A percentile compares a stretch with the other conserved stretches of the same genome.
Evolutionary conservation across 2,888 invertebrate species (phyloP).

Genomic region (Drosophila pseudotakahashii): DNA sequence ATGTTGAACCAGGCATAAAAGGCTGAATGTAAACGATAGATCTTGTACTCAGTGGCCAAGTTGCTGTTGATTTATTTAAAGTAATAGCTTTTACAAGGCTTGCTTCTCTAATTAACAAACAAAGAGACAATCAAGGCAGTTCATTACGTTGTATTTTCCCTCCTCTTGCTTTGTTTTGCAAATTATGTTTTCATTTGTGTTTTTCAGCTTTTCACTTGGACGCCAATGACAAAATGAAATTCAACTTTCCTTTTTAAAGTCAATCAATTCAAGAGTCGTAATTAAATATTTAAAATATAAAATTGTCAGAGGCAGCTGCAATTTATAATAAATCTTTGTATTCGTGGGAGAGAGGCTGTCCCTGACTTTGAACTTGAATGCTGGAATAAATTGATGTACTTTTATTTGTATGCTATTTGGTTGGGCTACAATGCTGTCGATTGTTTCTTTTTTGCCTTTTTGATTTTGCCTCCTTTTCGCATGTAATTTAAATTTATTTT

Average conservation of each 20-base stretch:
- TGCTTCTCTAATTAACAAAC: slow-evolving; percentile 11
- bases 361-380: slow-evolving; percentile 54
- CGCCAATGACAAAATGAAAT: not conserved
- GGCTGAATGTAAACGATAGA: not conserved
- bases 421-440: slow-evolving; percentile 19
- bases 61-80: not conserved
- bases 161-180: not conserved
- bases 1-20: not conserved
- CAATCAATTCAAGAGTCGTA: not conserved
- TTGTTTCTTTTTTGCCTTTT: slow-evolving; percentile 42
- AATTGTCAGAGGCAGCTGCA: slow-evolving; percentile 8
- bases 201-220: not conserved
- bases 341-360: slow-evolving; percentile 21
- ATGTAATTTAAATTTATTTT: slow-evolving; percentile 60
- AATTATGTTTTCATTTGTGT: not conserved
- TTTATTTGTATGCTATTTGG: slow-evolving; percentile 15
- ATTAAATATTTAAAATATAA: slow-evolving; percentile 6
- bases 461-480: slow-evolving; percentile 28
- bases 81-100: not conserved
- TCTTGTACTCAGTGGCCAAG: not conserved
- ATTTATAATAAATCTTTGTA: slow-evolving; percentile 3
- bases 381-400: slow-evolving; percentile 27
- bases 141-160: slow-evolving; percentile 3
- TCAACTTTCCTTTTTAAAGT: slow-evolving; percentile 21
- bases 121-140: slow-evolving; percentile 1